Base-by-base conservation (phyloP, 2,888 invertebrate genomes). In the Dione juno region DNA sequence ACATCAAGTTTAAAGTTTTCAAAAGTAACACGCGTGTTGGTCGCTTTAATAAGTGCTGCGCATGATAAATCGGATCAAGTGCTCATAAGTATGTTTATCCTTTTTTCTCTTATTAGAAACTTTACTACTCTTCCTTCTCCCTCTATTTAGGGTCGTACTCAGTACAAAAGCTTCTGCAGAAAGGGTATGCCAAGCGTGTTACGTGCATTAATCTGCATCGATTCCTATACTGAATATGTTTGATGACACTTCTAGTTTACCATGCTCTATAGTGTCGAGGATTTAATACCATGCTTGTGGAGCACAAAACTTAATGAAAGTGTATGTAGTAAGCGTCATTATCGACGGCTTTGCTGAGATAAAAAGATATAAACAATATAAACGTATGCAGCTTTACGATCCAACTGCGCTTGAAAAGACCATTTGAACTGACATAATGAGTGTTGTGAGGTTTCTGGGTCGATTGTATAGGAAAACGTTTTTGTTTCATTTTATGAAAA, bases 61-160 rank as follows among this genome's bases (percentile, higher is more conserved):
- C 84, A 89, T 89, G 88, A 89, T 89, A 91, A 92, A 92, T 89
- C 89, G 89, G 89, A 92, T 91, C 88, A 91, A 89, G 87, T 86
- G 83, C 82, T 76, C 67, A 45, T 82, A 74, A 76, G 68, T 67
- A 73, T 78, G 54, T 77, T 80, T 79, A 74, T 86, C 85, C 77
- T 80, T 79, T 74, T 86, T 80, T 74, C 64, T 76, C 72, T 57
- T 63, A 75, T 68, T 70, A 65, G 72, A 81, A 71, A 71, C 45
- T 58, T 57, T 81, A 78, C 77, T 77, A 77, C 79, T 64, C 70
- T 71, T 79, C 81, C 82, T 82, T 82, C 78, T 86, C 81, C 52
- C 77, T 76, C 82, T 67, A 69, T 75, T 78, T 73, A 76, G 85
- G 85, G 87, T 83, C 81, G 80, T 64, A 37, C 64, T 64, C 37